Evolutionary conservation across 2,113 vertebrate species (phyloP).

Genomic region (Saguinus midas): DNA sequence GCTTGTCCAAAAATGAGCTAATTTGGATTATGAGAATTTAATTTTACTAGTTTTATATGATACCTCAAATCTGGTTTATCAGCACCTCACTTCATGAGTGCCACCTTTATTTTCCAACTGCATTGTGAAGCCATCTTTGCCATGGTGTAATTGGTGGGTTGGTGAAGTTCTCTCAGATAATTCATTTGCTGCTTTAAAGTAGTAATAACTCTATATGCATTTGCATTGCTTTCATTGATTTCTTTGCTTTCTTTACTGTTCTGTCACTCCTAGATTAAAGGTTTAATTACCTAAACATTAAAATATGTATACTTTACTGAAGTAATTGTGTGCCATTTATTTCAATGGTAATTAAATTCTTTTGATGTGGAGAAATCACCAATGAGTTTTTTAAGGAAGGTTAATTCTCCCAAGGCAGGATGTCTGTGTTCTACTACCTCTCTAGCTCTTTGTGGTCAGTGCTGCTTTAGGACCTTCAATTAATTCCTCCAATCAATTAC

Average conservation of each 20-base stretch:
- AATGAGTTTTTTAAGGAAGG: background rate
- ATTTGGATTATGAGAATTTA: slow-evolving; percentile 38
- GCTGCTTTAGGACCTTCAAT: background rate
- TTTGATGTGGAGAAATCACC: background rate
- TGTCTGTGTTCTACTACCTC: background rate
- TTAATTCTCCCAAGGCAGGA: background rate
- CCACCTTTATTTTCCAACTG: background rate
- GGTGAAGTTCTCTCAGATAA: background rate
- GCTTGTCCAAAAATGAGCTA: background rate
- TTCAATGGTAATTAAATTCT: slow-evolving; percentile 1
- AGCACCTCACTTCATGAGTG: background rate
- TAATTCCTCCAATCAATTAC: background rate
- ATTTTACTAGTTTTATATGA: slow-evolving; percentile 29
- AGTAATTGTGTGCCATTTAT: background rate
- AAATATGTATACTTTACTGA: background rate
- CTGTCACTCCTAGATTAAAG: background rate
- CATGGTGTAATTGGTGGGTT: background rate
- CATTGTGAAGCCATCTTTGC: background rate
- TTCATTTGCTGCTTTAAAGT: background rate
- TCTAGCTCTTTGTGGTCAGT: background rate
- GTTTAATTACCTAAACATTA: slow-evolving; percentile 4
- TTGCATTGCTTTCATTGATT: slow-evolving; percentile 4
- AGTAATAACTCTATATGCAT: background rate
- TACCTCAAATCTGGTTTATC: background rate
- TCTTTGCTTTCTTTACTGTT: background rate